Evolutionary conservation across 2,113 vertebrate genomes (phyloP).

Genomic region (Pogonocichla stellata): DNA sequence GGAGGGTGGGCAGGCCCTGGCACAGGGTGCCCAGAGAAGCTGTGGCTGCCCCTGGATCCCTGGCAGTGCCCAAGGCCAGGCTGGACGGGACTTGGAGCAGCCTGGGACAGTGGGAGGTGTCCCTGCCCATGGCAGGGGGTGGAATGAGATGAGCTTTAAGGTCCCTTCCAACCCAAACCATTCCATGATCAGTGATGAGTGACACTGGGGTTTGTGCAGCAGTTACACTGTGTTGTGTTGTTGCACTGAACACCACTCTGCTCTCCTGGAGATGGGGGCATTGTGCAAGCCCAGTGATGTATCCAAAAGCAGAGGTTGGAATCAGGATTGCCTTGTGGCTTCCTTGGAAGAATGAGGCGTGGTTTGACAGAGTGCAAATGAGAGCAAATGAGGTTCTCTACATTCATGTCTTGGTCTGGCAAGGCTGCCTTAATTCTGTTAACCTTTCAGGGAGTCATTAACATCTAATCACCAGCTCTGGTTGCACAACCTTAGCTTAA

Average conservation of each 20-base stretch:
- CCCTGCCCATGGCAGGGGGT: background rate
- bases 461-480: background rate
- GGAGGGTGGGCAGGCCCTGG: background rate
- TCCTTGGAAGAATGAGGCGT: background rate
- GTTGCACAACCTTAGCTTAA: background rate
- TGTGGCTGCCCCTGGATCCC: background rate
- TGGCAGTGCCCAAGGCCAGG: background rate
- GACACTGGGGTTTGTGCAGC: background rate
- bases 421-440: background rate
- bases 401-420: background rate
- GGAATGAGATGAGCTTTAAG: background rate
- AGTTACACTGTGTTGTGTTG: fast-evolving
- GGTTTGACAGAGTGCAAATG: background rate
- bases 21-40: background rate
- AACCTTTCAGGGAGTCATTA: background rate
- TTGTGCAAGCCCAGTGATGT: background rate
- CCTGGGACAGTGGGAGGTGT: fast-evolving
- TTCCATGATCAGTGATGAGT: background rate
- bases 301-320: background rate
- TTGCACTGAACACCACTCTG: background rate
- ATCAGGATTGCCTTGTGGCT: background rate
- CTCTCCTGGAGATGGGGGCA: background rate
- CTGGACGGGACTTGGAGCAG: fast-evolving
- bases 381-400: background rate
- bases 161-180: background rate